Percentiles rank a stretch among this genome's conserved stretches.
phyloP scores from a whole-genome alignment of 2,113 vertebrate genomes.

The Oncorhynchus kisutch region DNA sequence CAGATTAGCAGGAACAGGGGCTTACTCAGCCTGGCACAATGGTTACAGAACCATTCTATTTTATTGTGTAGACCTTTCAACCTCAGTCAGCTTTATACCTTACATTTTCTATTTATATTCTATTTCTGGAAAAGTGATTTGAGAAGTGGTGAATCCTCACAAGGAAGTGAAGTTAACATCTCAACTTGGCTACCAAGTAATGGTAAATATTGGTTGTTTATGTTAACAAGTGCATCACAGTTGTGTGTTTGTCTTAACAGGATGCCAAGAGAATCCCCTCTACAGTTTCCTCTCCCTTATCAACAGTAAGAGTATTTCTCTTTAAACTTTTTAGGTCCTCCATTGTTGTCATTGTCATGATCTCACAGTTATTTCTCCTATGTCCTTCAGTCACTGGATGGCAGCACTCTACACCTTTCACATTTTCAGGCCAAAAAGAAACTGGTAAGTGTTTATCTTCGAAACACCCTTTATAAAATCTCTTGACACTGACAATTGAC shows the following conservation, averaged over 20 bases:
- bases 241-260: conserved; percentile 64
- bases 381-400: conserved; percentile 78
- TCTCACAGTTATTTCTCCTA: conserved; percentile 3
- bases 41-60: too few species aligned
- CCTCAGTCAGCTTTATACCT: too few species aligned
- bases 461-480: not conserved
- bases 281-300: conserved; percentile 73
- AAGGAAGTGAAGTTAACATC: not conserved
- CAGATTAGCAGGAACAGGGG: not conserved
- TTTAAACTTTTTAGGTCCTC: not conserved
- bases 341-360: not conserved
- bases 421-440: conserved; percentile 78
- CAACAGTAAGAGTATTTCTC: conserved; percentile 74
- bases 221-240: not conserved
- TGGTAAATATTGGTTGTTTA: not conserved
- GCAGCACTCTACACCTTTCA: conserved; percentile 67
- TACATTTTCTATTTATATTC: too few species aligned
- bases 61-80: too few species aligned
- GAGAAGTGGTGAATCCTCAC: not conserved
- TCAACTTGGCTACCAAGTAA: not conserved
- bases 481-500: not conserved
- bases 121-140: not conserved
- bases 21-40: too few species aligned
- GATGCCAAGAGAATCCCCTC: conserved; percentile 95
- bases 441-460: conserved; percentile 73